These are phyloP conservation scores for Limnodromus scolopaceus DNA, from an alignment of 2,797 vertebrate genomes.

Conservation along the genomic window DNA sequence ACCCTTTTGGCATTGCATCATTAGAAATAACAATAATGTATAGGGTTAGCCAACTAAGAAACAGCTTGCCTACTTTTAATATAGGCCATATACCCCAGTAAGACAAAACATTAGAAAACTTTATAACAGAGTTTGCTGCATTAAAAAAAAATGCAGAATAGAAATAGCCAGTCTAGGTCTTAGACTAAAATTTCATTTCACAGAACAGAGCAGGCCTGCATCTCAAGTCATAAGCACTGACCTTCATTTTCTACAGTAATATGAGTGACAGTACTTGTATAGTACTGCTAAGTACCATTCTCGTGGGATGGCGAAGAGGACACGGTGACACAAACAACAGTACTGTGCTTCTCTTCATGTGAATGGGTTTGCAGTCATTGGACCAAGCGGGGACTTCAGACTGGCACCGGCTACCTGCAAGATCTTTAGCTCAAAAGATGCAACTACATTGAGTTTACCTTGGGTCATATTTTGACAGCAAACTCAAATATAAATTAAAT, in stretches of 20 bases:
- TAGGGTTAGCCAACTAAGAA: background rate
- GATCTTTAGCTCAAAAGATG: background rate
- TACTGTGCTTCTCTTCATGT: accelerated
- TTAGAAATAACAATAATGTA: background rate
- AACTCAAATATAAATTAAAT: background rate
- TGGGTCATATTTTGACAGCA: background rate
- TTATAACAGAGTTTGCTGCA: background rate
- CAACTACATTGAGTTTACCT: accelerated
- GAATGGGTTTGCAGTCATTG: background rate
- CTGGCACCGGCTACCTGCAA: background rate
- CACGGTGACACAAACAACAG: accelerated
- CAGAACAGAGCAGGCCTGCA: background rate
- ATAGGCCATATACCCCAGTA: background rate
- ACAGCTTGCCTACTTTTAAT: background rate
- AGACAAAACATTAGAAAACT: background rate
- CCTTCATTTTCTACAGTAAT: background rate
- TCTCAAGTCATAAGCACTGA: background rate
- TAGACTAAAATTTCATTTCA: background rate
- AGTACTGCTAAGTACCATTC: background rate
- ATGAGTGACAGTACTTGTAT: background rate
- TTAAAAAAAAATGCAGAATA: background rate
- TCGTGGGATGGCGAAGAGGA: background rate
- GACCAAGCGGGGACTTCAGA: background rate
- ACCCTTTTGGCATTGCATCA: background rate
- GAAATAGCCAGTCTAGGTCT: background rate